Conservation (phyloP, 1,140 invertebrate species). For the Temnothorax nylanderi region DNA sequence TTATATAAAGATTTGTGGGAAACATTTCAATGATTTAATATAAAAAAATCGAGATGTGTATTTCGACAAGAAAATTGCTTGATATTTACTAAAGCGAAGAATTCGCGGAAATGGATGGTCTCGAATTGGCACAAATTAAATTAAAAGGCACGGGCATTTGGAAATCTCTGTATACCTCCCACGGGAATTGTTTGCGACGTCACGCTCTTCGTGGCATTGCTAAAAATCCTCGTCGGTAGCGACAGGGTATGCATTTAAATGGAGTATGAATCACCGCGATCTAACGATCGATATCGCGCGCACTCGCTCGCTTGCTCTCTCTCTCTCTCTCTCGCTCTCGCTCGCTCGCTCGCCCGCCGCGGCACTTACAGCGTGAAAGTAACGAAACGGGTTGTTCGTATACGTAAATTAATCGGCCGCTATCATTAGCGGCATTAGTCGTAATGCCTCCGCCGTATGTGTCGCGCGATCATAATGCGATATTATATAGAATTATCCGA, state of each 20-base stretch:
- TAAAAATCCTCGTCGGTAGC: constrained; percentile 36
- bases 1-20: background rate
- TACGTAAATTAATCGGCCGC: constrained; percentile 49
- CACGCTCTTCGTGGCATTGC: background rate
- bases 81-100: background rate
- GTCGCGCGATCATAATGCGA: background rate
- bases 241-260: constrained; percentile 28
- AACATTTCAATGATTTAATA: background rate
- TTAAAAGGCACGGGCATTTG: background rate
- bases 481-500: constrained; percentile 32
- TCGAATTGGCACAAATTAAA: background rate
- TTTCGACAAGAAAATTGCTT: background rate
- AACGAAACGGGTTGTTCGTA: constrained; percentile 55
- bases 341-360: background rate
- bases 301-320: background rate
- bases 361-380: constrained; percentile 53
- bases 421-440: constrained; percentile 50
- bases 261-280: constrained; percentile 50
- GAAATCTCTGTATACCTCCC: background rate
- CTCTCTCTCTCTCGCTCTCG: background rate
- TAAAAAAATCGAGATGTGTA: background rate
- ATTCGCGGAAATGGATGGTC: background rate
- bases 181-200: background rate
- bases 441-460: constrained; percentile 7
- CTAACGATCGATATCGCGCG: constrained; percentile 32